These are phyloP conservation scores for Chrysotoxum bicinctum DNA, from an alignment of 2,888 invertebrate species.

Conservation along the genomic window DNA sequence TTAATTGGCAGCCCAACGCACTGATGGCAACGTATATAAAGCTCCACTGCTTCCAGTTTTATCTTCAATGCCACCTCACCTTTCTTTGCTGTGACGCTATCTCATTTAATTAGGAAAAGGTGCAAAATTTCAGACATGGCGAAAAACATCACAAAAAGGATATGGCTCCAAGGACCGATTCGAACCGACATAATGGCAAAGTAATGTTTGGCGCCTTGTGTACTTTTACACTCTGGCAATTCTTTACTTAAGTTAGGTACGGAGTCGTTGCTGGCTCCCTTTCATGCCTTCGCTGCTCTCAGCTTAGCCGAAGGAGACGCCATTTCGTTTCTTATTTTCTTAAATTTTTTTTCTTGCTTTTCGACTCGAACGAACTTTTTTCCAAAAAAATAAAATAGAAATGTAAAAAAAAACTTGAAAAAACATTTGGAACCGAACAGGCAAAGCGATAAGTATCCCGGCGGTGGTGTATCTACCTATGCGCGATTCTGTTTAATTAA, in stretches of 20 bases:
- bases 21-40: background rate
- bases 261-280: background rate
- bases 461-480: constrained; percentile 19
- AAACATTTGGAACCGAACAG: constrained; percentile 34
- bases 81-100: constrained; percentile 46
- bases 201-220: constrained; percentile 71
- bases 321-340: constrained; percentile 7
- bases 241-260: background rate
- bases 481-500: constrained; percentile 69
- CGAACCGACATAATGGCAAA: constrained; percentile 65
- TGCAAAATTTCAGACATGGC: constrained; percentile 65
- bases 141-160: constrained; percentile 47
- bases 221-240: constrained; percentile 64
- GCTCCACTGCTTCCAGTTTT: constrained; percentile 8
- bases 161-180: constrained; percentile 53
- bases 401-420: background rate
- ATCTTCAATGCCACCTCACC: constrained; percentile 14
- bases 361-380: constrained; percentile 36
- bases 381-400: too few relatives aligned
- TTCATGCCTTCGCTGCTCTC: background rate
- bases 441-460: constrained; percentile 59
- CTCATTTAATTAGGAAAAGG: constrained; percentile 71
- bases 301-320: background rate
- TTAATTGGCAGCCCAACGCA: constrained; percentile 65
- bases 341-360: constrained; percentile 14